A percentile compares a stretch with the other conserved stretches of the same genome.
These are phyloP conservation scores for Drosophila putrida DNA, from an alignment of 2,888 invertebrate genomes.

Conservation along the genomic window DNA sequence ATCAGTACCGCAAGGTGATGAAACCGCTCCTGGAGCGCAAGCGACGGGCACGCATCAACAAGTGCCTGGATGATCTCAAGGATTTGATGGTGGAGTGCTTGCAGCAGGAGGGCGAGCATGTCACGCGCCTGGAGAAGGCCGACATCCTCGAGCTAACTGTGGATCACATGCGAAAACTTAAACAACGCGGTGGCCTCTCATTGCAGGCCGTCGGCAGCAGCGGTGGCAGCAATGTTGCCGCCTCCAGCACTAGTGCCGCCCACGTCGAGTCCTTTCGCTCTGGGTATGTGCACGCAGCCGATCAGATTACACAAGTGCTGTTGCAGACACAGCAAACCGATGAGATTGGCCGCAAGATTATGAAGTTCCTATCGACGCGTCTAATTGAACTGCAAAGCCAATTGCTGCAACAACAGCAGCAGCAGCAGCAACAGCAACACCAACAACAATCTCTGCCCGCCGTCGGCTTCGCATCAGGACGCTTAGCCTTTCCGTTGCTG, in stretches of 20 bases:
- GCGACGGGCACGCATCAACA: slow-evolving; percentile 94
- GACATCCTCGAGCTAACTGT: slow-evolving; percentile 96
- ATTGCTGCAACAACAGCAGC: slow-evolving; percentile 71
- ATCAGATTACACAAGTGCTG: slow-evolving; percentile 95
- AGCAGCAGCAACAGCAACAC: slow-evolving; percentile 58
- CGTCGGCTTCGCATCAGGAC: slow-evolving; percentile 42
- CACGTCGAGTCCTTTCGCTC: slow-evolving; percentile 94
- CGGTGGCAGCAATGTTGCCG: slow-evolving; percentile 12
- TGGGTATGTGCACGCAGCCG: slow-evolving; percentile 95
- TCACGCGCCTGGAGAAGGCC: slow-evolving; percentile 95
- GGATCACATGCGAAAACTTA: slow-evolving; percentile 92
- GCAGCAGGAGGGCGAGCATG: slow-evolving; percentile 94
- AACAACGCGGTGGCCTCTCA: slow-evolving; percentile 91
- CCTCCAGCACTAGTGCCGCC: slow-evolving; percentile 85
- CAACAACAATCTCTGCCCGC: slow-evolving; percentile 49
- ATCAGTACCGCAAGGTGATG: slow-evolving; percentile 97
- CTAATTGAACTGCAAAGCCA: slow-evolving; percentile 87
- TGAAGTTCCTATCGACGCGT: slow-evolving; percentile 95
- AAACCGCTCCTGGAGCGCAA: slow-evolving; percentile 96
- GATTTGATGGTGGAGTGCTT: slow-evolving; percentile 91
- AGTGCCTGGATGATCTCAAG: slow-evolving; percentile 95
- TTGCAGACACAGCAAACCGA: slow-evolving; percentile 89
- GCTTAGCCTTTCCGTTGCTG: slow-evolving; percentile 52
- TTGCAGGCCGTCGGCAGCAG: slow-evolving; percentile 67
- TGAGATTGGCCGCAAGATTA: slow-evolving; percentile 88